Base-by-base conservation (phyloP, 2,888 invertebrate species). In the Mythimna ferrago region DNA sequence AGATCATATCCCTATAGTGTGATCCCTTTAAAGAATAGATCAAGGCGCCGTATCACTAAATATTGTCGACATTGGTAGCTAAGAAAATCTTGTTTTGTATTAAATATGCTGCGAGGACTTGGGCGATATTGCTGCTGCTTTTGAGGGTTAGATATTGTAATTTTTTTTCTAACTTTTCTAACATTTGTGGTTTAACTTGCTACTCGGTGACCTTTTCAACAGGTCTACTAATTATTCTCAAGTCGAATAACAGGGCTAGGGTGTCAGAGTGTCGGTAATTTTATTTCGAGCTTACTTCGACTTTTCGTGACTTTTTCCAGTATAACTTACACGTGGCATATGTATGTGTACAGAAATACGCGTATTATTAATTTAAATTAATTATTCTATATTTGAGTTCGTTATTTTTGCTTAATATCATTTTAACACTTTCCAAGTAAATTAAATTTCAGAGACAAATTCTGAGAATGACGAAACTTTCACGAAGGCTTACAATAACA, bases 91-190 rank as follows among this genome's bases (percentile, higher is more conserved):
- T 82, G 70, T 76, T 66, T 58, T 70, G 77, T 68, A 72, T 84
- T 54, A 81, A 78, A 71, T 73, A 80, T 80, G 58, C 73, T 71
- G 64, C 73, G 71, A 76, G 68, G 11, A 7, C 26, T 73, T 73
- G 66, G 11, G 5, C 32, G 57, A 73, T 57, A 53, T 63, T 64
- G 53, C 70, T 60, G 58, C 7, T 61, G 35, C 68, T 70, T 71
- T 73, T 61, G 70, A 51, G 63, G 35, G 44, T 32, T 19, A 11
- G 6, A 57, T 57, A 26, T 35, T 56, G 38, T 70, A 51, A 6
- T 56, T 2, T 7, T 76, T 60, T 53, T 44, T 48, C 0, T 44
- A 3, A 11, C n/a, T n/a, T 69, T 35, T 21, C 21, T 19, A 16
- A 38, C 2, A 48, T 48, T 61, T 44, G 14, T 16, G 0, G 44